Evolutionary conservation across 2,113 vertebrate species (phyloP).

Genomic region (Osmerus eperlanus): DNA sequence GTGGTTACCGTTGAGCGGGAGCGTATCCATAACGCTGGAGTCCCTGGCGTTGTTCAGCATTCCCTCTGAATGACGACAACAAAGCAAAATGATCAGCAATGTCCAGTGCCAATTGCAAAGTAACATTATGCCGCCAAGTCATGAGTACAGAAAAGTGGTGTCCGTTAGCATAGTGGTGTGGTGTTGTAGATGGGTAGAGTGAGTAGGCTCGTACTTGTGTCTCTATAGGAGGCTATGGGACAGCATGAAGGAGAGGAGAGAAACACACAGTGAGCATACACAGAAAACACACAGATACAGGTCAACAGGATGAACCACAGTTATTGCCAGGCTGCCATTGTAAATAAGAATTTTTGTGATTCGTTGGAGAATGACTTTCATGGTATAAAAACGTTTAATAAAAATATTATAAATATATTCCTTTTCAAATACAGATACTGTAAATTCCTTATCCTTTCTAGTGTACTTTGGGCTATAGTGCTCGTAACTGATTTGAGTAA

Average conservation of each 20-base stretch:
- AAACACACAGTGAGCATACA: constrained; percentile 70
- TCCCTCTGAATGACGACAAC: constrained; percentile 86
- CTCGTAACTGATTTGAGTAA: no score
- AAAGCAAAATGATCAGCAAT: constrained; percentile 1
- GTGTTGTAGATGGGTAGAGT: background rate
- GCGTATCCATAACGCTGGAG: constrained; percentile 99
- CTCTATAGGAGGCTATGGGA: constrained; percentile 98
- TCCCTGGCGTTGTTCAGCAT: constrained; percentile 99
- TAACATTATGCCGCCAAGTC: background rate
- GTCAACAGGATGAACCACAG: no score
- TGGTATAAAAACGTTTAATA: no score
- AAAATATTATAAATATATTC: no score
- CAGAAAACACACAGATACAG: constrained; percentile 1
- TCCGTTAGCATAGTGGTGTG: no score
- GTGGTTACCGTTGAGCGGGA: constrained; percentile 99
- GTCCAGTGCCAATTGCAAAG: background rate
- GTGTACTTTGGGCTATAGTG: no score
- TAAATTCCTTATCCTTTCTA: no score
- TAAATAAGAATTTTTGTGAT: background rate
- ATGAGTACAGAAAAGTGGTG: background rate
- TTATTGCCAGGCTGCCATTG: background rate
- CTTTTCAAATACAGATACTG: no score
- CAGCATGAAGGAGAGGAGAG: constrained; percentile 85
- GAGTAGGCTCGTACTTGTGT: constrained; percentile 98
- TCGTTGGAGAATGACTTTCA: no score